These are phyloP conservation scores for Grapholita molesta DNA, from an alignment of 1,140 invertebrate species.

Conservation along the genomic window DNA sequence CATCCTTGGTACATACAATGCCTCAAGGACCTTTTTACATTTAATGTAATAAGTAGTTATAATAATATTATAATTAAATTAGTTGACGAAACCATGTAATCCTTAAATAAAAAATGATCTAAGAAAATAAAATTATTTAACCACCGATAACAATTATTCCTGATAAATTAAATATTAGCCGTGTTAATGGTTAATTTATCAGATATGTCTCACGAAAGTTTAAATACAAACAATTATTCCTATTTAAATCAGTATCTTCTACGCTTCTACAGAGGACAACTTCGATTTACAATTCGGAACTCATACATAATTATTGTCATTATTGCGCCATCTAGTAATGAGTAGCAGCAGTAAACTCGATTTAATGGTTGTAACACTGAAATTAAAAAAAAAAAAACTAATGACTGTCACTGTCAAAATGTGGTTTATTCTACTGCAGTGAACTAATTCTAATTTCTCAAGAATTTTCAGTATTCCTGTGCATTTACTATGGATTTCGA, in stretches of 20 bases:
- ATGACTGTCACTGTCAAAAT: not conserved
- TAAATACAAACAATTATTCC: no score
- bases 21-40: no score
- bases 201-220: no score
- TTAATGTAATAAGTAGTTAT: no score
- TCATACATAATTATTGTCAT: not conserved
- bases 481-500: constrained; percentile 88
- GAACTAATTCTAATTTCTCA: not conserved
- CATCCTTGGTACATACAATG: no score
- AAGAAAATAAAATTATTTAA: no score
- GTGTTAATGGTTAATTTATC: no score
- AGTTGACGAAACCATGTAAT: no score
- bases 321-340: not conserved
- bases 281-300: not conserved
- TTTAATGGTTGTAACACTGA: not conserved
- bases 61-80: no score
- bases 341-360: not conserved
- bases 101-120: no score
- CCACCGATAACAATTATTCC: no score
- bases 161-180: no score
- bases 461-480: not conserved
- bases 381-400: not conserved
- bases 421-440: not conserved
- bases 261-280: not conserved
- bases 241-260: not conserved